Percentiles rank a stretch among this genome's conserved stretches.
Conservation (phyloP, 1,140 invertebrate species). For the Magallana ariakensis region DNA sequence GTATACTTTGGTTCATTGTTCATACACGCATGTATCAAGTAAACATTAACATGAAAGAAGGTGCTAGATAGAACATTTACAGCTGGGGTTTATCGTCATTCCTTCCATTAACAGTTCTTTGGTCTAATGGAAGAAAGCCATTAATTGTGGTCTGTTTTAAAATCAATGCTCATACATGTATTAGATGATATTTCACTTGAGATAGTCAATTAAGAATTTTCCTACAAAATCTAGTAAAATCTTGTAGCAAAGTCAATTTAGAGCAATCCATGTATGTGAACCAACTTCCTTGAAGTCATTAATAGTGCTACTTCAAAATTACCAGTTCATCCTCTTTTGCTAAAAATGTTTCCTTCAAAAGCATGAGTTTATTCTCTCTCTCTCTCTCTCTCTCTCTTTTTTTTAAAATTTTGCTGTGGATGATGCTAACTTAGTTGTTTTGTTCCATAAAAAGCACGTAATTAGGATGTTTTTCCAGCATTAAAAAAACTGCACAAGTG, state of each 20-base stretch:
- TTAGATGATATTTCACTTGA: background rate
- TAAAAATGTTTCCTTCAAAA: background rate
- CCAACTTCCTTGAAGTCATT: background rate
- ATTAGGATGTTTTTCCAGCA: slow-evolving; percentile 7
- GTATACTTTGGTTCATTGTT: too few relatives aligned
- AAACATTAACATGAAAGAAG: too few relatives aligned
- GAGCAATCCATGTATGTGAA: background rate
- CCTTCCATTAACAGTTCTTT: too few relatives aligned
- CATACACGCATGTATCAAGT: too few relatives aligned
- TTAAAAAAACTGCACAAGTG: background rate
- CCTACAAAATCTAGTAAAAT: background rate
- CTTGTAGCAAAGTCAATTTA: background rate
- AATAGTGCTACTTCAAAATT: background rate
- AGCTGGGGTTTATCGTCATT: too few relatives aligned
- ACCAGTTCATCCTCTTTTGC: background rate
- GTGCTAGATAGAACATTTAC: too few relatives aligned
- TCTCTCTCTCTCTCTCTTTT: background rate
- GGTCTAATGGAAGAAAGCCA: too few relatives aligned
- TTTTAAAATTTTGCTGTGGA: background rate
- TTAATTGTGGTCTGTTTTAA: too few relatives aligned
- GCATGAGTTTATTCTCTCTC: background rate
- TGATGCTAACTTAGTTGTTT: background rate
- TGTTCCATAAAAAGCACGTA: slow-evolving; percentile 19
- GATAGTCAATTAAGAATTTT: background rate
- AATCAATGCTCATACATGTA: too few relatives aligned